Evolutionary conservation across 2,888 invertebrate genomes (phyloP).

Genomic region (Sthenelais limicola): DNA sequence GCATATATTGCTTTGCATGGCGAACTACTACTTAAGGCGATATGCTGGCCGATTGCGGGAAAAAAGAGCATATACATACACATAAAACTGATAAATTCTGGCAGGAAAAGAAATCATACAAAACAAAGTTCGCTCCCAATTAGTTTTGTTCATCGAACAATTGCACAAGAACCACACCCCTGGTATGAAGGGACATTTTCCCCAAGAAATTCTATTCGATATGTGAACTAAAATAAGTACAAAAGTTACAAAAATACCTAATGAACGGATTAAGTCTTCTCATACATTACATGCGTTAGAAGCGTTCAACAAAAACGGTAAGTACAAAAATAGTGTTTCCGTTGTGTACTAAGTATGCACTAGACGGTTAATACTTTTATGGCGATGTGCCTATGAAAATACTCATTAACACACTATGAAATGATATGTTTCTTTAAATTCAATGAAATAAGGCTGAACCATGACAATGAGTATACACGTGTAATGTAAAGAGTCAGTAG

Average conservation of each 20-base stretch:
- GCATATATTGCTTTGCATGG: too few relatives aligned
- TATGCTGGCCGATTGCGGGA: too few relatives aligned
- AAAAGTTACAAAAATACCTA: constrained; percentile 20
- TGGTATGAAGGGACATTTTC: too few relatives aligned
- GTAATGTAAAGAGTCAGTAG: constrained; percentile 35
- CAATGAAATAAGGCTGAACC: constrained; percentile 32
- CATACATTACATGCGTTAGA: constrained; percentile 32
- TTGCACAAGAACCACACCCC: too few relatives aligned
- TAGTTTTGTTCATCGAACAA: too few relatives aligned
- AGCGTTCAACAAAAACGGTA: constrained; percentile 28
- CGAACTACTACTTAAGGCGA: too few relatives aligned
- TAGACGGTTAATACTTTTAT: constrained; percentile 39
- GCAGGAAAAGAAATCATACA: too few relatives aligned
- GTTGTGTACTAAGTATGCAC: constrained; percentile 36
- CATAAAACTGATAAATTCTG: too few relatives aligned
- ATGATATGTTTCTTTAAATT: constrained; percentile 37
- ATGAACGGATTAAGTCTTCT: constrained; percentile 39
- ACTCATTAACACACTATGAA: constrained; percentile 37
- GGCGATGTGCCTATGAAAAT: constrained; percentile 39
- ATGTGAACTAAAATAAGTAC: constrained; percentile 30
- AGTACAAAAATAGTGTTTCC: constrained; percentile 40
- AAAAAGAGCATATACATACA: too few relatives aligned
- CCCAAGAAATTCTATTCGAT: neutral
- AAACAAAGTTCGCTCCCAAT: too few relatives aligned
- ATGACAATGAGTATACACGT: too few relatives aligned